Percentiles rank a stretch among this genome's conserved stretches.
These are phyloP conservation scores for Thunnus thynnus DNA, from an alignment of 2,113 vertebrate species.

Conservation along the genomic window DNA sequence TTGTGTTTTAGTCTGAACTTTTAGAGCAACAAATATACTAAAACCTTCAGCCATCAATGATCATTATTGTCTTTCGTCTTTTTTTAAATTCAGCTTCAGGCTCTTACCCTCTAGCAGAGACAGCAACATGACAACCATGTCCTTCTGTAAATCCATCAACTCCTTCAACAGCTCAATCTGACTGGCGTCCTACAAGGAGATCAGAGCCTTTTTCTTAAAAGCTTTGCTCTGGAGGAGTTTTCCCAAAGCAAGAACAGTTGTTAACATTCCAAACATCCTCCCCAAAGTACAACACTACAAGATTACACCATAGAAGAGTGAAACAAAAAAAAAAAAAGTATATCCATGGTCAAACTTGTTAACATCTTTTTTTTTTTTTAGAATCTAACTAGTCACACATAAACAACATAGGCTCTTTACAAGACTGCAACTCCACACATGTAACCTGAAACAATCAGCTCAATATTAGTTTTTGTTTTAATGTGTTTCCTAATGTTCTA, in stretches of 20 bases:
- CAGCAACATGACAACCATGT: constrained; percentile 99
- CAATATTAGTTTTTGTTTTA: no score
- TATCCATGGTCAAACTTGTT: no score
- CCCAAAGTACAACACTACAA: no score
- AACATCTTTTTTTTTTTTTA: background rate
- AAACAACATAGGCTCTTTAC: background rate
- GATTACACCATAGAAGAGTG: no score
- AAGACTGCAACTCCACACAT: no score
- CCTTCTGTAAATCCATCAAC: constrained; percentile 96
- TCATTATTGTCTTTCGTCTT: background rate
- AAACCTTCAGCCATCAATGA: background rate
- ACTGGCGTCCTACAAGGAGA: constrained; percentile 90
- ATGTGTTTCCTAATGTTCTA: no score
- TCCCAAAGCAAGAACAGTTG: background rate
- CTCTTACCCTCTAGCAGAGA: constrained; percentile 95
- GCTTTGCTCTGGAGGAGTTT: background rate
- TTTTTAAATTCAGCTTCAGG: background rate
- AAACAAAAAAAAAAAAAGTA: no score
- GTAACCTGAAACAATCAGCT: no score
- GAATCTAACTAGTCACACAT: background rate
- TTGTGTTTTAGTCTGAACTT: no score
- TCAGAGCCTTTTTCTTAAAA: constrained; percentile 1
- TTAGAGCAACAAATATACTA: background rate
- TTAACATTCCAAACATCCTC: background rate
- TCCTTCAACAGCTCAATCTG: constrained; percentile 98